phyloP scores from a whole-genome alignment of 2,797 vertebrate species.

The Melanotaenia parkinsoni region DNA sequence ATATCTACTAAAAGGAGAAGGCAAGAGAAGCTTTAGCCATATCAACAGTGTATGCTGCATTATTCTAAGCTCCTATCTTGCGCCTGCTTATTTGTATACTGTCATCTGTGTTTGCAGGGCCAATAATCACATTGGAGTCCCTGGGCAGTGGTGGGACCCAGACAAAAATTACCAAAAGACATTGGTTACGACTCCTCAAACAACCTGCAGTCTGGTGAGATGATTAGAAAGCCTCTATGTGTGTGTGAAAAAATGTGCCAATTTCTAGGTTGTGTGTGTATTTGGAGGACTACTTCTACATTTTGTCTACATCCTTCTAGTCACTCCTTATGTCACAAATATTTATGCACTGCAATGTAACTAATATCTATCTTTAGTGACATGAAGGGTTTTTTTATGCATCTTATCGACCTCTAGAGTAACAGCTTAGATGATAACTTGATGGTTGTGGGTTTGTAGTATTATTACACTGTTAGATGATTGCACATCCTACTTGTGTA shows the following conservation, averaged over 20 bases:
- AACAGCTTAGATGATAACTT: conserved; percentile 3
- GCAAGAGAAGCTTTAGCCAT: conserved; percentile 65
- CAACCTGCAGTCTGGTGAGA: conserved; percentile 94
- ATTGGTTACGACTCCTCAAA: conserved; percentile 91
- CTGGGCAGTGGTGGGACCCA: conserved; percentile 81
- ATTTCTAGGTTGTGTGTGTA: too few species aligned
- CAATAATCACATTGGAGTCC: conserved; percentile 86
- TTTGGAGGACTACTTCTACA: neutral
- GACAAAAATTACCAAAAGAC: conserved; percentile 86
- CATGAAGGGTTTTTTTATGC: conserved; percentile 16
- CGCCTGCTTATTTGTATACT: conserved; percentile 32
- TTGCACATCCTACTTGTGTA: conserved; percentile 7
- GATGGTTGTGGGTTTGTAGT: conserved; percentile 4
- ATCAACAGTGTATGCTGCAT: neutral
- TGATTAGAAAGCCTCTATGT: conserved; percentile 53
- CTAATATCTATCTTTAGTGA: conserved; percentile 37
- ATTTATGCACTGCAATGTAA: conserved; percentile 34
- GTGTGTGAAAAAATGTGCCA: conserved; percentile 1
- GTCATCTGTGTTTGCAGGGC: conserved; percentile 80
- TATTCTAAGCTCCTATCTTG: conserved; percentile 13
- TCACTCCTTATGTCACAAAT: conserved; percentile 12
- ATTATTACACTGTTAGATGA: neutral
- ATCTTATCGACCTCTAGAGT: conserved; percentile 3
- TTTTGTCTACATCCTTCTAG: conserved; percentile 4
- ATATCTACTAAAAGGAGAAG: conserved; percentile 90